phyloP scores from a whole-genome alignment of 1,140 invertebrate species.

The Battus philenor region DNA sequence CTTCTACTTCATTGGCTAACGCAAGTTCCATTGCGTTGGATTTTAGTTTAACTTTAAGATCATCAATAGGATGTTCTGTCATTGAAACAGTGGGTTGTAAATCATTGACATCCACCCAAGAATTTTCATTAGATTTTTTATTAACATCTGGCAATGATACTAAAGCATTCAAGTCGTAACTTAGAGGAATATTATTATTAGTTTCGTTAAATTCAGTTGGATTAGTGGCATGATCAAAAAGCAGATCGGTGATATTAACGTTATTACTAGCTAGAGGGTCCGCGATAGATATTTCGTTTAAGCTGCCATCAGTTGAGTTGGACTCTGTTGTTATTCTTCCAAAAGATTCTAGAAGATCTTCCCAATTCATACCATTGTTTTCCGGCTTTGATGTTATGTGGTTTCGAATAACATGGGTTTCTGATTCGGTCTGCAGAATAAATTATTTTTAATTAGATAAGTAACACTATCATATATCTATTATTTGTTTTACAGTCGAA shows the following conservation, averaged over 20 bases:
- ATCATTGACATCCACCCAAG: slow-evolving; percentile 45
- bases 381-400: slow-evolving; percentile 27
- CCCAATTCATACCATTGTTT: slow-evolving; percentile 55
- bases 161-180: slow-evolving; percentile 52
- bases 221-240: slow-evolving; percentile 53
- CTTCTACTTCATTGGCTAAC: slow-evolving; percentile 83
- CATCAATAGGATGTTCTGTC: neutral
- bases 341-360: slow-evolving; percentile 62
- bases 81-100: slow-evolving; percentile 26
- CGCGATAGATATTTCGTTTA: slow-evolving; percentile 53
- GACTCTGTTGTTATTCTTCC: slow-evolving; percentile 66
- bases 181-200: slow-evolving; percentile 33
- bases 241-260: slow-evolving; percentile 61
- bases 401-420: slow-evolving; percentile 30
- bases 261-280: slow-evolving; percentile 41
- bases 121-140: slow-evolving; percentile 31
- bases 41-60: slow-evolving; percentile 45
- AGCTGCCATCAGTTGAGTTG: slow-evolving; percentile 56
- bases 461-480: too few relatives aligned
- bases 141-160: slow-evolving; percentile 33
- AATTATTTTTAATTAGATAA: too few relatives aligned
- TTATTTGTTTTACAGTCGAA: too few relatives aligned
- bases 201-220: slow-evolving; percentile 35
- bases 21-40: slow-evolving; percentile 81
- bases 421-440: slow-evolving; percentile 41